These are phyloP conservation scores for Anarsia innoxiella DNA, from an alignment of 2,888 invertebrate species.

Conservation along the genomic window DNA sequence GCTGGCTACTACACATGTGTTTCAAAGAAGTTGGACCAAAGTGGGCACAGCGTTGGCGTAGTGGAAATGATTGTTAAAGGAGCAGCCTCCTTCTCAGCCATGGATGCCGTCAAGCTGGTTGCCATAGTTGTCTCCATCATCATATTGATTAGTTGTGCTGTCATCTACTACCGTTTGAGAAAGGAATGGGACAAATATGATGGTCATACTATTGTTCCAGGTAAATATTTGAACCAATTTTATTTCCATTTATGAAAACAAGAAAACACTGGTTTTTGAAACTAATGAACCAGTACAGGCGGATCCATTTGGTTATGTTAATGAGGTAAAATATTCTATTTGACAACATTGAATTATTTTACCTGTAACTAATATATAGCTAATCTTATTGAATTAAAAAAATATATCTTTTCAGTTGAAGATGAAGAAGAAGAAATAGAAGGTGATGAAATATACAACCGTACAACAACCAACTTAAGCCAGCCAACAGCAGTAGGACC, in stretches of 20 bases:
- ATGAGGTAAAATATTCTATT: no score
- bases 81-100: conserved; percentile 46
- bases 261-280: no score
- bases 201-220: conserved; percentile 49
- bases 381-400: no score
- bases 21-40: conserved; percentile 72
- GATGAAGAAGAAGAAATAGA: conserved; percentile 68
- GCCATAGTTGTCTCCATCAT: conserved; percentile 63
- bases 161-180: conserved; percentile 56
- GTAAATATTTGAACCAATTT: no score
- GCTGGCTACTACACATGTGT: conserved; percentile 79
- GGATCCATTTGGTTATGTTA: no score
- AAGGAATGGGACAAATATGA: conserved; percentile 63
- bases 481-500: conserved; percentile 48
- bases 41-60: conserved; percentile 68
- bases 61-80: conserved; percentile 77
- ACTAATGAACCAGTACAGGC: no score
- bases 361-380: no score
- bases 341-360: no score
- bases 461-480: conserved; percentile 44
- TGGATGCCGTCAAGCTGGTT: conserved; percentile 61
- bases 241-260: no score
- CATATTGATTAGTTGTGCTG: conserved; percentile 55
- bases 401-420: conserved; percentile 47
- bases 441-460: conserved; percentile 65